phyloP scores from a whole-genome alignment of 2,888 invertebrate genomes.

The Meghimatium bilineatum region DNA sequence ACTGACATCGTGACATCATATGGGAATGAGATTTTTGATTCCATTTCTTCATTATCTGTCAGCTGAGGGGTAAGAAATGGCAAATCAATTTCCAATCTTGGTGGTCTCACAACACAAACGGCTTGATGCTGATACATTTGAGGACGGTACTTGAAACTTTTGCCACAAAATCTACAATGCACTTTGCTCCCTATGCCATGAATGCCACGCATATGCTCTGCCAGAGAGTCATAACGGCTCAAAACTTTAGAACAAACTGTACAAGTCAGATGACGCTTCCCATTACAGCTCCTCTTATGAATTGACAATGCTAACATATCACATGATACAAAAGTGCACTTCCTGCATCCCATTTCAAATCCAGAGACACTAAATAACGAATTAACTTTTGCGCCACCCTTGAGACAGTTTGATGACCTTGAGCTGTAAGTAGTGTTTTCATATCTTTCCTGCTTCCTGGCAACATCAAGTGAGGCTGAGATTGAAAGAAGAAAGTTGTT shows the following conservation, averaged over 20 bases:
- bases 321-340: constrained; percentile 29
- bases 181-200: constrained; percentile 52
- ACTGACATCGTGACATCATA: constrained; percentile 42
- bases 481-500: constrained; percentile 35
- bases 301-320: constrained; percentile 34
- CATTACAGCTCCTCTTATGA: constrained; percentile 42
- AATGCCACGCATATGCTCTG: constrained; percentile 51
- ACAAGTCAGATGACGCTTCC: constrained; percentile 41
- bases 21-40: constrained; percentile 28
- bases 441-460: constrained; percentile 27
- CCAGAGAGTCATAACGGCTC: constrained; percentile 45
- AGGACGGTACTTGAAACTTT: constrained; percentile 49
- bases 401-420: constrained; percentile 17
- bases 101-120: background rate
- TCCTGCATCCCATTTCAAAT: constrained; percentile 27
- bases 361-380: background rate
- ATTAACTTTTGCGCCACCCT: background rate
- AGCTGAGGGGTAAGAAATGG: background rate
- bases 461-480: constrained; percentile 21
- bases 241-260: constrained; percentile 40
- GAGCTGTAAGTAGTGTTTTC: constrained; percentile 6
- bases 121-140: constrained; percentile 43
- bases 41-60: background rate
- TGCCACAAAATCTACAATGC: constrained; percentile 48
- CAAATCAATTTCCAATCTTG: constrained; percentile 16